A percentile compares a stretch with the other conserved stretches of the same genome.
Conservation (phyloP, 2,797 vertebrate genomes). For the Urosaurus nigricauda region DNA sequence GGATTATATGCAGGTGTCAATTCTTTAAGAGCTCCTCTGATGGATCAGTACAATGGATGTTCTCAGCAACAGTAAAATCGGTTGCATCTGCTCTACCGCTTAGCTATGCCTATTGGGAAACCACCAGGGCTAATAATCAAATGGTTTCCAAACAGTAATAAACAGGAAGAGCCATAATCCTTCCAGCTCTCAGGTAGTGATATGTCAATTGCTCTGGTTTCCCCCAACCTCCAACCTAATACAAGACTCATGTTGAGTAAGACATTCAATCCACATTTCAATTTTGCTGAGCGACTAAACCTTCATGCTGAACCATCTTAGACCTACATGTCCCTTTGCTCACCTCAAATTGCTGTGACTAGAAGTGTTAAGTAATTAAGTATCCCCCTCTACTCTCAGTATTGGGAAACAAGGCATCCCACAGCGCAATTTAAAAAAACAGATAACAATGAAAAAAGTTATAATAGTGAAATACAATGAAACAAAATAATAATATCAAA, state of each 20-base stretch:
- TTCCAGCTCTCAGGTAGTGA: not conserved
- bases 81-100: conserved; percentile 34
- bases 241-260: not conserved
- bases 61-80: conserved; percentile 35
- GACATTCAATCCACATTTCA: not conserved
- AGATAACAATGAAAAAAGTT: no score
- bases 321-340: not conserved
- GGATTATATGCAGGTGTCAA: conserved; percentile 59
- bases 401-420: no score
- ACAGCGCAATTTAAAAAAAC: no score
- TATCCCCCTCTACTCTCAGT: no score
- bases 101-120: conserved; percentile 37
- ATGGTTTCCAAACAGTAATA: conserved; percentile 28
- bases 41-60: conserved; percentile 23
- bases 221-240: not conserved
- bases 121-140: conserved; percentile 19
- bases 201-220: not conserved
- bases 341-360: not conserved
- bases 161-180: not conserved
- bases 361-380: not conserved
- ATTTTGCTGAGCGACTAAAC: not conserved
- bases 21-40: conserved; percentile 39
- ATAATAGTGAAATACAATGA: no score
- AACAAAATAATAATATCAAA: no score
- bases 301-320: not conserved